Conservation (phyloP, 2,113 vertebrate genomes). For the Cacatua alba region DNA sequence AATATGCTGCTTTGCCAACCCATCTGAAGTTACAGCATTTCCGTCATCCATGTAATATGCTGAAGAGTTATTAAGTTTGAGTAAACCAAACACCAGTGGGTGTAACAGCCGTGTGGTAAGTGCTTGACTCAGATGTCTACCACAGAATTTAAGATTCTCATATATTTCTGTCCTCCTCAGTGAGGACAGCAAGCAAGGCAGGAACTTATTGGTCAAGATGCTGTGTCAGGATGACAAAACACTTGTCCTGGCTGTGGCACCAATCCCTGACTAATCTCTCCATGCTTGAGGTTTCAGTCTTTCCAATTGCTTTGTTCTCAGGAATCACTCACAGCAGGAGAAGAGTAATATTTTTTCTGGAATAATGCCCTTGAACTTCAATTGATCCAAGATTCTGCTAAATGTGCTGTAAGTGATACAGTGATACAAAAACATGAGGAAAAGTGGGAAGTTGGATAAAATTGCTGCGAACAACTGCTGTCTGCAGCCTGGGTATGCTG, state of each 20-base stretch:
- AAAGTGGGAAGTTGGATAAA: not conserved
- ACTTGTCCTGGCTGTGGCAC: constrained; percentile 14
- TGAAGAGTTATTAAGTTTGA: constrained; percentile 4
- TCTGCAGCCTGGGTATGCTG: not conserved
- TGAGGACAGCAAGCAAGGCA: constrained; percentile 18
- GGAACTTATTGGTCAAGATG: constrained; percentile 21
- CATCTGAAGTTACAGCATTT: not conserved
- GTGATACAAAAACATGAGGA: not conserved
- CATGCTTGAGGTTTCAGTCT: constrained; percentile 39
- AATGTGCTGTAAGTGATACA: not conserved
- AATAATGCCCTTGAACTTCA: not conserved
- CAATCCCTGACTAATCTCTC: constrained; percentile 39
- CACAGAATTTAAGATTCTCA: constrained; percentile 35
- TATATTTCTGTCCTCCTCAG: constrained; percentile 15
- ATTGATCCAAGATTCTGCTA: not conserved
- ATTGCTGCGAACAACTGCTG: not conserved
- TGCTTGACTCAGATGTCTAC: constrained; percentile 52
- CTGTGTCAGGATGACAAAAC: constrained; percentile 42
- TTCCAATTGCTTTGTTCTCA: constrained; percentile 31
- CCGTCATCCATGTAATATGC: not conserved
- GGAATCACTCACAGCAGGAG: constrained; percentile 11
- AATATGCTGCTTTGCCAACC: not conserved
- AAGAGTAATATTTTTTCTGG: constrained; percentile 45
- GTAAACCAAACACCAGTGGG: constrained; percentile 49
- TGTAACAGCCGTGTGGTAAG: constrained; percentile 42